phyloP scores from a whole-genome alignment of 2,888 invertebrate species.

The Platerodrilus igneus region DNA sequence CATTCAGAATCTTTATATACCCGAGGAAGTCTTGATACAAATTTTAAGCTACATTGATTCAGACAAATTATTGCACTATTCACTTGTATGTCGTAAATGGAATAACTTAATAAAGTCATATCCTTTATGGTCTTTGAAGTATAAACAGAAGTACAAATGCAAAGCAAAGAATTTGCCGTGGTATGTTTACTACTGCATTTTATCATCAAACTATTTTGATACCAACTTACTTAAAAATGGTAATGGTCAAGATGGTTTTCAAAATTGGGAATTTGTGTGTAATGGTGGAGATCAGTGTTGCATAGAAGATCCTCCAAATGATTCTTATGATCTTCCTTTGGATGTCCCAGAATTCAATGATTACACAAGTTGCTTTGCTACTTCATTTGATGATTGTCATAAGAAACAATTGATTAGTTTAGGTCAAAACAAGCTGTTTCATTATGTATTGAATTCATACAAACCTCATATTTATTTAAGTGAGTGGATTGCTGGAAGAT shows the following conservation, averaged over 20 bases:
- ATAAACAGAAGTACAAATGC: conserved; percentile 29
- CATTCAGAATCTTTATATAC: conserved; percentile 43
- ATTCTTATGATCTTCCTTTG: conserved; percentile 46
- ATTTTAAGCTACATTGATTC: conserved; percentile 47
- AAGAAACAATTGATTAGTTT: conserved; percentile 52
- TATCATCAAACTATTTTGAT: conserved; percentile 44
- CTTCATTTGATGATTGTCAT: conserved; percentile 49
- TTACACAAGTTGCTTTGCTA: conserved; percentile 51
- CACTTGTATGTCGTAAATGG: conserved; percentile 53
- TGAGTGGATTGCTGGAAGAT: conserved; percentile 50
- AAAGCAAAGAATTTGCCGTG: conserved; percentile 41
- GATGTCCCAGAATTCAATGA: conserved; percentile 46
- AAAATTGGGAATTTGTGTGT: conserved; percentile 43
- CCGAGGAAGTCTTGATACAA: conserved; percentile 49
- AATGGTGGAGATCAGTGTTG: conserved; percentile 47
- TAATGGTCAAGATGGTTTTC: conserved; percentile 46
- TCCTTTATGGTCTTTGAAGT: conserved; percentile 37
- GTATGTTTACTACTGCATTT: conserved; percentile 47
- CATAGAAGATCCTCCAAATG: conserved; percentile 50
- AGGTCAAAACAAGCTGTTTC: conserved; percentile 42
- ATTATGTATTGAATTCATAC: conserved; percentile 47
- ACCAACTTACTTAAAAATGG: conserved; percentile 52
- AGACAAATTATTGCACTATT: conserved; percentile 44
- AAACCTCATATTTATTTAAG: conserved; percentile 53
- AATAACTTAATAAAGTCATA: conserved; percentile 45